A percentile compares a stretch with the other conserved stretches of the same genome.
Evolutionary conservation across 37 sponge, comb jelly and placozoan species (phyloP).

Genomic region (Tethya wilhelma): DNA sequence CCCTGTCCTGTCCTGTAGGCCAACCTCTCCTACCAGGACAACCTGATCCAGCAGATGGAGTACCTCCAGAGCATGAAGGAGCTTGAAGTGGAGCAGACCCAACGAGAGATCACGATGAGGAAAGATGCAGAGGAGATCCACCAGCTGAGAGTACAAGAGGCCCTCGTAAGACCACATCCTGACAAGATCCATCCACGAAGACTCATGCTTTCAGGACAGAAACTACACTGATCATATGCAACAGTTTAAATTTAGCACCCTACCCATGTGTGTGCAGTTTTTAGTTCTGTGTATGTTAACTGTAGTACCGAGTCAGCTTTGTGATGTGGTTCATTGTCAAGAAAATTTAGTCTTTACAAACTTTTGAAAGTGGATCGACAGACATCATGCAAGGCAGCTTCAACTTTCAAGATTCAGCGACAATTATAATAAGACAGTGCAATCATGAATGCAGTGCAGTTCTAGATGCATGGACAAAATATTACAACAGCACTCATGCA

Average conservation of each 20-base stretch:
- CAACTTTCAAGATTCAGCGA: too few relatives aligned
- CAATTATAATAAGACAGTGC: too few relatives aligned
- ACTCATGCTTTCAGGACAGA: constrained; percentile 4
- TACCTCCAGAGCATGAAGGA: constrained; percentile 43
- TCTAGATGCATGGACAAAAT: too few relatives aligned
- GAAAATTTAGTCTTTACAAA: too few relatives aligned
- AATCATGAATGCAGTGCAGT: too few relatives aligned
- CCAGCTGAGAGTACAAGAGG: constrained; percentile 48
- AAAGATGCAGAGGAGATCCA: constrained; percentile 64
- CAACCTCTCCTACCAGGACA: constrained; percentile 48
- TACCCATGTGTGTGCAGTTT: neutral
- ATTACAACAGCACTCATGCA: too few relatives aligned
- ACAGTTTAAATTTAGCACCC: neutral
- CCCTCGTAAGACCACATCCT: constrained; percentile 29
- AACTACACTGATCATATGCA: neutral
- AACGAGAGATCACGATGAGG: constrained; percentile 56
- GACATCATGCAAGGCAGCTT: too few relatives aligned
- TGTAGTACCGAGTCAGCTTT: too few relatives aligned
- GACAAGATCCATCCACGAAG: constrained; percentile 62
- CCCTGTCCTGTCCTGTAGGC: too few relatives aligned
- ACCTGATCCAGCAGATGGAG: constrained; percentile 76
- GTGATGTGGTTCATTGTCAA: too few relatives aligned
- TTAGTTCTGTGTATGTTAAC: too few relatives aligned
- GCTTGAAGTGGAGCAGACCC: constrained; percentile 34
- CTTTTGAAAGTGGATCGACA: too few relatives aligned